These are phyloP conservation scores for Buphagus erythrorhynchus DNA, from an alignment of 2,797 vertebrate genomes.

Conservation along the genomic window DNA sequence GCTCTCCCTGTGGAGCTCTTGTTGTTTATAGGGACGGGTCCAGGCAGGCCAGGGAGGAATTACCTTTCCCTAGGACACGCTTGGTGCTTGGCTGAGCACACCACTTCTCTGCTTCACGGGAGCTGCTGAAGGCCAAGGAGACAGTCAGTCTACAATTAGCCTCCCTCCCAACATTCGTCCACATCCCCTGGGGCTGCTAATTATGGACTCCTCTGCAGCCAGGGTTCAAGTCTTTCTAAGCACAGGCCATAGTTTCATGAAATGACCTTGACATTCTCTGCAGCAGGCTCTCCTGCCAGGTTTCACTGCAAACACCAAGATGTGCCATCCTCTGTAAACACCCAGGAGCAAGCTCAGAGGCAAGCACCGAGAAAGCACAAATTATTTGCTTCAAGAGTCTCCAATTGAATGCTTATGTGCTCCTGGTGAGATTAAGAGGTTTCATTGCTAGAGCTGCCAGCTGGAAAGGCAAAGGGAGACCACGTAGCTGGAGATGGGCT, in stretches of 20 bases:
- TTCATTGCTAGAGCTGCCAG: conserved; percentile 1
- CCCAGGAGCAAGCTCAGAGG: not conserved
- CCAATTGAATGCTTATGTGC: not conserved
- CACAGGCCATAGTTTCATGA: not conserved
- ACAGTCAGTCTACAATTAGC: conserved; percentile 66
- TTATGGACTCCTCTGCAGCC: not conserved
- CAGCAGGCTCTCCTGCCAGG: not conserved
- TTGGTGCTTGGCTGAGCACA: conserved; percentile 56
- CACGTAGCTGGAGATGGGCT: not conserved
- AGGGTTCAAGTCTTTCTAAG: conserved; percentile 5
- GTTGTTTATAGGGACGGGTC: conserved; percentile 61
- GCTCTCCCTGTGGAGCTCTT: not conserved
- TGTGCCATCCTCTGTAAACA: not conserved
- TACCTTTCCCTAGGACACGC: conserved; percentile 71
- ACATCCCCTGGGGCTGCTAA: conserved; percentile 5
- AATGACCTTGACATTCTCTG: conserved; percentile 34
- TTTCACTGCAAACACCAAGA: not conserved
- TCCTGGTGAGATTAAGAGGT: not conserved
- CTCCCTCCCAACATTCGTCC: not conserved
- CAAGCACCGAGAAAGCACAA: not conserved
- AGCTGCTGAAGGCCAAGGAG: conserved; percentile 68
- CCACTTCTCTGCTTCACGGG: conserved; percentile 29
- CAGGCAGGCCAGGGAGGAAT: conserved; percentile 62
- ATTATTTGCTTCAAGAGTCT: not conserved
- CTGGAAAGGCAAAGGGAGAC: not conserved